These are phyloP conservation scores for Drosophila austrosaltans DNA, from an alignment of 2,888 invertebrate species.

Conservation along the genomic window DNA sequence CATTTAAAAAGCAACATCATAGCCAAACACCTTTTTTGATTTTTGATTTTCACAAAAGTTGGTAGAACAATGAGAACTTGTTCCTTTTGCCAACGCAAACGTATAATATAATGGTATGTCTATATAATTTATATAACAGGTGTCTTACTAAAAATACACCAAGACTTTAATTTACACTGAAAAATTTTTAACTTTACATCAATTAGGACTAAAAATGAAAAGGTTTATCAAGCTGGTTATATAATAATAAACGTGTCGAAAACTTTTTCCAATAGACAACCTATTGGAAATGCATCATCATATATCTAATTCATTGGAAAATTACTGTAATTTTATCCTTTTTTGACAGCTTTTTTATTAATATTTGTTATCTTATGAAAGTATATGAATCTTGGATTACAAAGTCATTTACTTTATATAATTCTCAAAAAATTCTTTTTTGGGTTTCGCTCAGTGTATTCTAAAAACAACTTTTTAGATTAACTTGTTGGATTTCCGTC, in stretches of 20 bases:
- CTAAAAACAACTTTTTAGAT: neutral
- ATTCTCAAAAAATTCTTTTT: too few species aligned
- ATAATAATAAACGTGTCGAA: too few species aligned
- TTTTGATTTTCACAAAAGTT: slow-evolving; percentile 18
- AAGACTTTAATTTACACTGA: neutral
- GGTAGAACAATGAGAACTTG: slow-evolving; percentile 69
- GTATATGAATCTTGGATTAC: neutral
- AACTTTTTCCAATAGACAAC: too few species aligned
- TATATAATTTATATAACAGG: neutral
- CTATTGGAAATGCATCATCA: too few species aligned
- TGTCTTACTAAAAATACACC: neutral
- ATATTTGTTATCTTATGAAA: too few species aligned
- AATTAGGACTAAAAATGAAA: too few species aligned
- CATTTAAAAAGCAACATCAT: slow-evolving; percentile 21
- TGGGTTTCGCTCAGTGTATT: neutral
- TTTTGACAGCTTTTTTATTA: too few species aligned
- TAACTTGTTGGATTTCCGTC: slow-evolving; percentile 4
- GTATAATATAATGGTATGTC: neutral
- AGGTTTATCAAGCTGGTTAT: too few species aligned
- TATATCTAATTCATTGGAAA: too few species aligned
- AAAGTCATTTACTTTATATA: too few species aligned
- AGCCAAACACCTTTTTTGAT: slow-evolving; percentile 36
- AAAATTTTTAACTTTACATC: neutral
- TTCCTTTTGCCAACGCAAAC: slow-evolving; percentile 43
- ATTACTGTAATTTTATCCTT: too few species aligned